phyloP scores from a whole-genome alignment of 2,888 invertebrate genomes.

The Norana najaformis region DNA sequence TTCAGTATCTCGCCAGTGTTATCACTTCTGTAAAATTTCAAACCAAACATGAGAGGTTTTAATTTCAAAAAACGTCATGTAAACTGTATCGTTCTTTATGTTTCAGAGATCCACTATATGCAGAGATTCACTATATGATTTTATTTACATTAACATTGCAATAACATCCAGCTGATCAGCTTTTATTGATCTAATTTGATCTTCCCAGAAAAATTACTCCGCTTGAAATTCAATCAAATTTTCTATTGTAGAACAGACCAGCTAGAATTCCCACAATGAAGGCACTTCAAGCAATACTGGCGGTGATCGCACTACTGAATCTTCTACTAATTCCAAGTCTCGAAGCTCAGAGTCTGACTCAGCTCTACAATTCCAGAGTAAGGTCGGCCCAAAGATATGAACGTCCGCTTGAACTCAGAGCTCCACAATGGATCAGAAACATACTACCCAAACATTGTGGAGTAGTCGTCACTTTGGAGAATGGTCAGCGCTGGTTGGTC shows the following conservation, averaged over 20 bases:
- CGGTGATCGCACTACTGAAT: neutral
- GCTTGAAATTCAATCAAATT: too few species aligned
- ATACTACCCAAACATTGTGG: neutral
- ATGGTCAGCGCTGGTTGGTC: neutral
- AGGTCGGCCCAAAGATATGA: neutral
- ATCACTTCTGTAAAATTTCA: too few species aligned
- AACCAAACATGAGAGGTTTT: too few species aligned
- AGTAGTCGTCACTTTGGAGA: neutral
- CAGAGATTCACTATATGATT: too few species aligned
- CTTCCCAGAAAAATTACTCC: too few species aligned
- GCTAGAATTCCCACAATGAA: neutral
- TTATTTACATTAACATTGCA: too few species aligned
- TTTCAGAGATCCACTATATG: too few species aligned
- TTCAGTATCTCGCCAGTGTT: too few species aligned
- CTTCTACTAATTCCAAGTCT: neutral
- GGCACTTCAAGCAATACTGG: neutral
- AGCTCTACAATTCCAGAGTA: neutral
- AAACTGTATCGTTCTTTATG: too few species aligned
- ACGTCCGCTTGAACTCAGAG: neutral
- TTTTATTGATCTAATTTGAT: too few species aligned
- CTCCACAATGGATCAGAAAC: neutral
- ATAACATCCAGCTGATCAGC: too few species aligned
- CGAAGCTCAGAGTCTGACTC: neutral
- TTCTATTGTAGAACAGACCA: neutral
- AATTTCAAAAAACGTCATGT: too few species aligned